Evolutionary conservation across 2,797 vertebrate genomes (phyloP), one percentile per base, ranked within the genome.

Genomic region (Mionectes olivaceus): DNA sequence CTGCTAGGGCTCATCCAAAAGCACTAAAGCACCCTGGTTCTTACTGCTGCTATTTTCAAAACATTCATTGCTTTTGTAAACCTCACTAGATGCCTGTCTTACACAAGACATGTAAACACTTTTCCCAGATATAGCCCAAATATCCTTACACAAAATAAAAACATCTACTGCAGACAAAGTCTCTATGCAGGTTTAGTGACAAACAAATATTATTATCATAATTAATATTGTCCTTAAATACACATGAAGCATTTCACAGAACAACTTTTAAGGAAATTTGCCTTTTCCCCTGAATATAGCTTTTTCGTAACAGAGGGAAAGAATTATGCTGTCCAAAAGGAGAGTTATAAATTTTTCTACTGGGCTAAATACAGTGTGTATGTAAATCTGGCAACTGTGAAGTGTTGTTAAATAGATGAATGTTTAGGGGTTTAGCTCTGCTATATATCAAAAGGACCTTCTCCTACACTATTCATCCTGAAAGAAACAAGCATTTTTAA

Each of bases 321-420:
- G 92, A 94, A 89, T 88, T 95, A 94, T 46, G 21, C 15, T 2
- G 7, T 89, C 55, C 64, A 94, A 94, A 94, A 67, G 43, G 41
- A 75, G 50, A 53, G 25, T 84, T 91, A 87, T 94, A 96, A 96
- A 96, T 95, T 96, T 92, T 94, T 76, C 57, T 83, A 75, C 74
- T 46, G 50, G 43, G 73, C 59, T 89, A 95, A 91, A 93, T 77
- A 91, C 68, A 94, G 60, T 15, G 32, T 93, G 55, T 76, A 44
- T 1, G 1, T 95, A 94, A 96, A 94, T 93, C 92, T 96, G 79
- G 77, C 74, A 90, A 83, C 67, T 71, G 53, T 88, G 94, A 94
- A 79, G 41, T 79, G 74, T 68, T 90, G 86, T 90, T 91, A 95
- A 95, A 94, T 53, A 96, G 96, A 96, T 94, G 94, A 94, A 96